Evolutionary conservation across 2,888 invertebrate species (phyloP).

Genomic region (Pterostichus niger): DNA sequence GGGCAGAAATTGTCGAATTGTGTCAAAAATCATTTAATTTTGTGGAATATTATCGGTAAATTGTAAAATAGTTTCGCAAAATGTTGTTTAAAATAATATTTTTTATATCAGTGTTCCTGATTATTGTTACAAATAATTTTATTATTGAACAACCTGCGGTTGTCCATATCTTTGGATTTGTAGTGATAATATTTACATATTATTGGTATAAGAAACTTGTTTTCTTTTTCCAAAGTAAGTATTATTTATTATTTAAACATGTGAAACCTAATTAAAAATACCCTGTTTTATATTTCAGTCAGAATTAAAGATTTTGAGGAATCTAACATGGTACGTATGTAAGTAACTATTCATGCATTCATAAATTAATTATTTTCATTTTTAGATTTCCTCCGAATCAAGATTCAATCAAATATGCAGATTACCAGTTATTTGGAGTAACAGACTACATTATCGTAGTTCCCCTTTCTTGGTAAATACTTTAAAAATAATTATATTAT

Average conservation of each 20-base stretch:
- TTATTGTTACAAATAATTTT: background rate
- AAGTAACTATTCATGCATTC: background rate
- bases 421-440: conserved; percentile 42
- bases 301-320: conserved; percentile 28
- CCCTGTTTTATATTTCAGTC: conserved; percentile 18
- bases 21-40: conserved; percentile 9
- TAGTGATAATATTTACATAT: conserved; percentile 15
- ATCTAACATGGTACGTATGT: conserved; percentile 26
- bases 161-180: conserved; percentile 17
- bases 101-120: background rate
- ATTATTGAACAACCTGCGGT: background rate
- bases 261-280: background rate
- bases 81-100: conserved; percentile 3
- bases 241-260: background rate
- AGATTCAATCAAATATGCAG: conserved; percentile 28
- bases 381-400: conserved; percentile 15
- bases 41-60: conserved; percentile 31
- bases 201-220: conserved; percentile 35
- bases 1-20: conserved; percentile 5
- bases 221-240: conserved; percentile 41
- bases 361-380: background rate
- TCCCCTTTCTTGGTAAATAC: conserved; percentile 69
- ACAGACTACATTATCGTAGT: conserved; percentile 23
- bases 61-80: conserved; percentile 16
- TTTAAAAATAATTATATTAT: background rate